Conservation (phyloP, 1,140 invertebrate genomes). For the Orussus abietinus region DNA sequence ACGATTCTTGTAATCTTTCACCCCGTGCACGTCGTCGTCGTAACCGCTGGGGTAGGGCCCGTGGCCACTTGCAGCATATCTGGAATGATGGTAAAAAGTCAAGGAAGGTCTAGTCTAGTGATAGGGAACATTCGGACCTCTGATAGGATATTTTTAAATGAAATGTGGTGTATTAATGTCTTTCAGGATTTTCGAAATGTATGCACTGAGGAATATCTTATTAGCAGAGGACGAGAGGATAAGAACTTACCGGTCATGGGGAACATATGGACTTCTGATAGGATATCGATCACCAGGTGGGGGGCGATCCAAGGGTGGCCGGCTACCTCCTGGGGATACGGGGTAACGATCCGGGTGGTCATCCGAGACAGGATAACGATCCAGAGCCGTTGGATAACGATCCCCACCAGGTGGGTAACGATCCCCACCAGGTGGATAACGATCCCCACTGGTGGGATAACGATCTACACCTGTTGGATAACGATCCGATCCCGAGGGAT, state of each 20-base stretch:
- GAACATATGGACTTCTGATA: constrained; percentile 36
- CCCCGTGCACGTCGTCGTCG: constrained; percentile 28
- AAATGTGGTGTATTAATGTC: no score
- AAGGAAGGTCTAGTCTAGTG: no score
- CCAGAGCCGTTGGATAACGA: constrained; percentile 20
- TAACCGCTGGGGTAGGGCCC: constrained; percentile 23
- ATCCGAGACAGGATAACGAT: constrained; percentile 37
- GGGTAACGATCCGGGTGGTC: constrained; percentile 41
- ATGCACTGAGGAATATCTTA: no score
- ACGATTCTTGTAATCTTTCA: constrained; percentile 37
- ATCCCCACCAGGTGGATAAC: constrained; percentile 32
- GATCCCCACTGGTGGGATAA: constrained; percentile 33
- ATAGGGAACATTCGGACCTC: no score
- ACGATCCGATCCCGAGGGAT: constrained; percentile 20
- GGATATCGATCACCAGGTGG: constrained; percentile 37
- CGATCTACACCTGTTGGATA: constrained; percentile 27
- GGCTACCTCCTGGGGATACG: constrained; percentile 7
- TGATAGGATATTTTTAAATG: no score
- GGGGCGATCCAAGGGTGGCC: constrained; percentile 41
- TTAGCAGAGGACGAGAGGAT: no score
- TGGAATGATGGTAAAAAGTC: constrained; percentile 10
- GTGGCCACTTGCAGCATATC: constrained; percentile 17
- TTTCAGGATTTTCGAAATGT: background rate
- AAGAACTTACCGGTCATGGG: constrained; percentile 30
- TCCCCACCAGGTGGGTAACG: constrained; percentile 14